Conservation (phyloP, 2,888 invertebrate genomes). For the Xestia c-nigrum region DNA sequence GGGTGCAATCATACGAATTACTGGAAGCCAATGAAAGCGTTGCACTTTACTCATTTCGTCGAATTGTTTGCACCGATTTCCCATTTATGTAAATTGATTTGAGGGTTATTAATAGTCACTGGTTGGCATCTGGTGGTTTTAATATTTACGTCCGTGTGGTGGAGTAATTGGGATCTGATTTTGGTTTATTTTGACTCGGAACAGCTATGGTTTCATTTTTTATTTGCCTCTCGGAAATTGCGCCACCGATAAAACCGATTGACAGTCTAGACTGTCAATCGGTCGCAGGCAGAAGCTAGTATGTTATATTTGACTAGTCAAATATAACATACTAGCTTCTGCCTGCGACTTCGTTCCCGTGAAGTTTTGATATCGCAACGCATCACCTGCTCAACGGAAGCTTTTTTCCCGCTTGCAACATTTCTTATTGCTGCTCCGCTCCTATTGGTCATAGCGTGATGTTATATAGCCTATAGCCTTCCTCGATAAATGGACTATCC, state of each 20-base stretch:
- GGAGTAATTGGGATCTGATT: background rate
- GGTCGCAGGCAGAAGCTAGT: no score
- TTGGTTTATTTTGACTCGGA: background rate
- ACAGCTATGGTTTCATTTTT: background rate
- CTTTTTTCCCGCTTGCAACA: no score
- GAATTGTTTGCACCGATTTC: conserved; percentile 51
- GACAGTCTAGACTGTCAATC: no score
- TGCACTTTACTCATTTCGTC: conserved; percentile 45
- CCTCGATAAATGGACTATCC: no score
- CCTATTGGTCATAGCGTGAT: no score
- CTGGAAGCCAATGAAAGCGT: conserved; percentile 41
- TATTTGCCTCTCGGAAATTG: background rate
- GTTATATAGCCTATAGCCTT: no score
- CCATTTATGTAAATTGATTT: conserved; percentile 56
- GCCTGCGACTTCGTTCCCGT: no score
- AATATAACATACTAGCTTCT: no score
- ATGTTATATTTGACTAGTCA: background rate
- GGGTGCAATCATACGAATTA: conserved; percentile 29
- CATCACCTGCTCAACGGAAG: no score
- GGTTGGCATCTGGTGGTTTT: conserved; percentile 33
- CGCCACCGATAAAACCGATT: background rate
- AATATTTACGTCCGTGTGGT: conserved; percentile 11
- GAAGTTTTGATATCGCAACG: no score
- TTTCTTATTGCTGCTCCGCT: no score
- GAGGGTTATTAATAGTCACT: conserved; percentile 27